A percentile compares a stretch with the other conserved stretches of the same genome.
Evolutionary conservation across 2,113 vertebrate species (phyloP).

Genomic region (Istiophorus platypterus): DNA sequence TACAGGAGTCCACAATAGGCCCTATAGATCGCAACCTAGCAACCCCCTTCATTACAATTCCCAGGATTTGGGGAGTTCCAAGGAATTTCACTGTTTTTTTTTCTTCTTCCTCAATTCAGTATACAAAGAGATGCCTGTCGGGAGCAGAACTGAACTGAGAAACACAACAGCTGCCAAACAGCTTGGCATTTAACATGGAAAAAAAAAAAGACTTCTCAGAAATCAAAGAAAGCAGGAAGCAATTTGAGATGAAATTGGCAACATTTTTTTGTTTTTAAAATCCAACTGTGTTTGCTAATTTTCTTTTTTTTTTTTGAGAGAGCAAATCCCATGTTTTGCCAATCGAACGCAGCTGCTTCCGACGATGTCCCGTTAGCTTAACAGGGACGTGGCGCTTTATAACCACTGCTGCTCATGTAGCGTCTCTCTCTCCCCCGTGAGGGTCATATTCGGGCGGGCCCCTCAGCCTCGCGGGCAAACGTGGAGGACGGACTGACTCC

Average conservation of each 20-base stretch:
- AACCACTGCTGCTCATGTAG: constrained; percentile 16
- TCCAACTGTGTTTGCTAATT: neutral
- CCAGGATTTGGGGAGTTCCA: constrained; percentile 74
- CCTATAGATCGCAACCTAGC: constrained; percentile 80
- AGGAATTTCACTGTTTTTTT: constrained; percentile 69
- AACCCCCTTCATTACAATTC: constrained; percentile 80
- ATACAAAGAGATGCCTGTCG: constrained; percentile 73
- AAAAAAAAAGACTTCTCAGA: constrained; percentile 35
- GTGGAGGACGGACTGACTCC: constrained; percentile 38
- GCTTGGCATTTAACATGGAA: constrained; percentile 16
- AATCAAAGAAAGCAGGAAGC: constrained; percentile 5
- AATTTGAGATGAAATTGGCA: constrained; percentile 28
- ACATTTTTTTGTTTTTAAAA: constrained; percentile 8
- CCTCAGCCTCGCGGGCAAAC: constrained; percentile 25
- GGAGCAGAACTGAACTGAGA: constrained; percentile 46
- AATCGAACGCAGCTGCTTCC: neutral
- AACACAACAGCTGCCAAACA: constrained; percentile 51
- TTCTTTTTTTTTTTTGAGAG: neutral
- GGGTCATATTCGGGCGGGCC: constrained; percentile 19
- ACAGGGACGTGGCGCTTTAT: constrained; percentile 5
- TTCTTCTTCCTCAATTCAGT: constrained; percentile 16
- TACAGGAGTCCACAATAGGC: constrained; percentile 75
- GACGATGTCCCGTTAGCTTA: neutral
- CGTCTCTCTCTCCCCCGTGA: neutral
- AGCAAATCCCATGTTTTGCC: constrained; percentile 7